phyloP scores from a whole-genome alignment of 2,797 vertebrate genomes.

The Champsocephalus esox region DNA sequence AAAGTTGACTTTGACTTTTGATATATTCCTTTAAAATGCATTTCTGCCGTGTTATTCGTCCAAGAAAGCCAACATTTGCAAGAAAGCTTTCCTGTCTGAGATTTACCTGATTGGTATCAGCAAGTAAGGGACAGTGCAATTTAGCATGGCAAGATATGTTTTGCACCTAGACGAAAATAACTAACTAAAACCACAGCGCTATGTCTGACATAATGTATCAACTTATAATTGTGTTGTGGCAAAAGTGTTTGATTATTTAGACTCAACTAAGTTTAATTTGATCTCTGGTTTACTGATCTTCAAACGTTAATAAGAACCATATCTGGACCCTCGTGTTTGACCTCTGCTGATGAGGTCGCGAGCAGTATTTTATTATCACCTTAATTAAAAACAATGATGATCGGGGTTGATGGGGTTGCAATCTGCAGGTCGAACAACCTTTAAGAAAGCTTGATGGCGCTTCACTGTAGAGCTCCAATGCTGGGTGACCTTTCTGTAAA shows the following conservation, averaged over 20 bases:
- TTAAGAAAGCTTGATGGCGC: too few species aligned
- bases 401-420: neutral
- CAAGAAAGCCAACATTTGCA: neutral
- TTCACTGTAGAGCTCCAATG: neutral
- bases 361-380: too few species aligned
- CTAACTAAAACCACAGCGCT: neutral
- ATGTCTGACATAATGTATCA: neutral
- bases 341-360: too few species aligned
- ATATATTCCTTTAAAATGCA: neutral
- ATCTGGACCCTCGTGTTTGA: neutral
- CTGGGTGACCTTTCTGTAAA: neutral
- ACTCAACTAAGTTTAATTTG: neutral
- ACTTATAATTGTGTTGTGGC: neutral
- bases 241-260: neutral
- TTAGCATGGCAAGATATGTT: neutral
- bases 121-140: neutral
- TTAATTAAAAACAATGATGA: too few species aligned
- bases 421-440: too few species aligned
- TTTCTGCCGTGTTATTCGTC: neutral
- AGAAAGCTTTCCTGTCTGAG: neutral
- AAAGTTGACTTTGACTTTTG: too few species aligned
- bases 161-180: neutral
- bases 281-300: neutral
- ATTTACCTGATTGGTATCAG: neutral
- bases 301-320: neutral